phyloP scores from a whole-genome alignment of 2,797 vertebrate genomes.

The Pachyuromys duprasi region DNA sequence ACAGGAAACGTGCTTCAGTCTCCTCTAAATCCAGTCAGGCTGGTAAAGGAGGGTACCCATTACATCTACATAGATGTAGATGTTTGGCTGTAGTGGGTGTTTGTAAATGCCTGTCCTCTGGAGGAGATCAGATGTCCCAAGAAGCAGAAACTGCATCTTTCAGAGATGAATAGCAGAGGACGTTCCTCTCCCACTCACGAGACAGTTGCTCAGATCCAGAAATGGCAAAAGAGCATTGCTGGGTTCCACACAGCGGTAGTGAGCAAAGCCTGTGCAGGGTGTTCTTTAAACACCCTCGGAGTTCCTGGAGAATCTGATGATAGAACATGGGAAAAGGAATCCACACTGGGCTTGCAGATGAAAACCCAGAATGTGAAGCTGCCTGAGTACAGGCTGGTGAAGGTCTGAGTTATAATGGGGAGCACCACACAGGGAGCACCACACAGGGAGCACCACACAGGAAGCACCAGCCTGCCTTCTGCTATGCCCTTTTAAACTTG shows the following conservation, averaged over 20 bases:
- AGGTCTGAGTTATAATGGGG: background rate
- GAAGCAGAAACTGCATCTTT: background rate
- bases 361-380: background rate
- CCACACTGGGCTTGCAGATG: fast-evolving
- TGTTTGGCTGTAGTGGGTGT: background rate
- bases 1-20: background rate
- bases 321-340: background rate
- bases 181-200: background rate
- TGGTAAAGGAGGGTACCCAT: background rate
- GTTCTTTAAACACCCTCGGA: background rate
- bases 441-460: background rate
- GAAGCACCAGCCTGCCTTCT: background rate
- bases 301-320: background rate
- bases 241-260: background rate
- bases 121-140: background rate
- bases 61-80: background rate
- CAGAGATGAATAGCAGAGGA: background rate
- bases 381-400: background rate
- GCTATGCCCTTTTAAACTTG: background rate
- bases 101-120: background rate
- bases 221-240: background rate
- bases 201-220: background rate
- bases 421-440: fast-evolving
- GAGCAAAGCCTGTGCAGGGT: background rate
- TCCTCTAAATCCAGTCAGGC: background rate